Base-by-base conservation (phyloP, 53 echinoderm and acorn worm genomes). In the Crossaster papposus region DNA sequence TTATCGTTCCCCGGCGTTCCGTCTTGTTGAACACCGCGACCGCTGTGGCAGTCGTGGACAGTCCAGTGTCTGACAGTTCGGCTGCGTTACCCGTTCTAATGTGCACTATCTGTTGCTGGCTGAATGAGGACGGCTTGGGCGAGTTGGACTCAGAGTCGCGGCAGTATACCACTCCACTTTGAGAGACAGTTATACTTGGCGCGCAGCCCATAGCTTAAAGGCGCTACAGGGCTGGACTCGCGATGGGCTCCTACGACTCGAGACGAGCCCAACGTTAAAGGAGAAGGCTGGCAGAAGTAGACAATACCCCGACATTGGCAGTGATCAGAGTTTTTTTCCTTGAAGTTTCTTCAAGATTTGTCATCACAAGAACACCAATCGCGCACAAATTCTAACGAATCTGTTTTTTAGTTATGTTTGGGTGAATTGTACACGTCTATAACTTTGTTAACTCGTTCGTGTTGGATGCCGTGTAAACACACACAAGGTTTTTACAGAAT, bases 141-240 rank as follows among this genome's bases (percentile, higher is more conserved):
- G 96, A 96, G 38, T 95, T 96, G 26, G 95, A 95, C 4, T 96
- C 96, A 90, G 96, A 95, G 88, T 96, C 93, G 44, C 96, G 90
- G 78, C 96, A 96, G 78, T 96, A 96, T 77, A 96, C 96, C 37
- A 96, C 96, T 79, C 96, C 96, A 89, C 96, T 96, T 90, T 95
- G 96, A 81, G 96, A 96, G 84, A 96, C 96, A 55, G 94, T 93
- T 51, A 96, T 95, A 77, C 96, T 96, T 79, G 96, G 96, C 71
- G 96, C 96, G 92, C 96, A 96, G 93, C 95, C 96, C 96, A 95
- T 95, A 82, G 30, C 82, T 36, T 74, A 14, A 14, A 71, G 13
- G 29, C 30, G 26, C 72, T 23, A 30, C 62, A 62, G 15, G 23
- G 17, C n/a, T 2, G n/a, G 28, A 58, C 58, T 4, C 58, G 22